These are phyloP conservation scores for Cercocebus atys DNA, from an alignment of 2,113 vertebrate species.

Conservation along the genomic window DNA sequence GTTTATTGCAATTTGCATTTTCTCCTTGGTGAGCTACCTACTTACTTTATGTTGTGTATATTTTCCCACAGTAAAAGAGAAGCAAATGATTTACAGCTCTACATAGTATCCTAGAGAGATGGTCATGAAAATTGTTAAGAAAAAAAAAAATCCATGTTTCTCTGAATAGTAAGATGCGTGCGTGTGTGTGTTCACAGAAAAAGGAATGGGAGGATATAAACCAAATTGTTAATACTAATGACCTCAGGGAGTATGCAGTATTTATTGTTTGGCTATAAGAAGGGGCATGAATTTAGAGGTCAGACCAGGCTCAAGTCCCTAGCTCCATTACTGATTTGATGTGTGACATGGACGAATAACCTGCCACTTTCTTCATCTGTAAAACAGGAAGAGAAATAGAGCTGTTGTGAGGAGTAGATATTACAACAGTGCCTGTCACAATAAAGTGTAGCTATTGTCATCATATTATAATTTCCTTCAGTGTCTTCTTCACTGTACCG, in stretches of 20 bases:
- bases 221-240: not conserved
- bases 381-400: conserved; percentile 2
- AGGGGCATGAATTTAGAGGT: not conserved
- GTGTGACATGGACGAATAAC: not conserved
- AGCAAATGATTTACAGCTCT: not conserved
- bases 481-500: not conserved
- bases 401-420: not conserved
- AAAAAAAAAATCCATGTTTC: not conserved
- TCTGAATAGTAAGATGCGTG: not conserved
- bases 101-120: not conserved
- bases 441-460: not conserved
- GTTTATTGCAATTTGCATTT: no score
- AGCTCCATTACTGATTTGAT: not conserved
- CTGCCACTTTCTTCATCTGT: not conserved
- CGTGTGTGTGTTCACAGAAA: not conserved
- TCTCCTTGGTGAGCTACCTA: no score
- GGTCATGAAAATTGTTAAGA: not conserved
- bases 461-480: not conserved
- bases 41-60: not conserved
- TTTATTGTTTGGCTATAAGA: not conserved
- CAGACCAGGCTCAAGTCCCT: not conserved
- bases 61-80: not conserved
- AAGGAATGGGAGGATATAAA: not conserved
- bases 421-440: not conserved
- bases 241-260: not conserved